Percentiles rank a stretch among this genome's conserved stretches.
Evolutionary conservation across 2,113 vertebrate genomes (phyloP).

Genomic region (Colius striatus): DNA sequence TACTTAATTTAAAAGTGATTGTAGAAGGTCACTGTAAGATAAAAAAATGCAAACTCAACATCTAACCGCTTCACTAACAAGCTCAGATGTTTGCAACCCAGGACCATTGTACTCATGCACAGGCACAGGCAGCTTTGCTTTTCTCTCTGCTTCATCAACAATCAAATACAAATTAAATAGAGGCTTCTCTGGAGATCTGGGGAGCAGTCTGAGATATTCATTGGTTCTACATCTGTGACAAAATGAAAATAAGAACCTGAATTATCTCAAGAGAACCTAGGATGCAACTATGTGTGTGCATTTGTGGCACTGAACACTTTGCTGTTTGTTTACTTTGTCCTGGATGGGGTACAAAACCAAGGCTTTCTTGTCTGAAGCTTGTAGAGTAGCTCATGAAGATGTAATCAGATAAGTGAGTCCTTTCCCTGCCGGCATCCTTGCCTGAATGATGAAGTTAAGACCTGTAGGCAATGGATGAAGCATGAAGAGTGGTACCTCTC

Average conservation of each 20-base stretch:
- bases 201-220: not conserved
- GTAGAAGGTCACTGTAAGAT: not conserved
- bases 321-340: not conserved
- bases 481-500: not conserved
- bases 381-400: not conserved
- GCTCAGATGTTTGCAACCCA: not conserved
- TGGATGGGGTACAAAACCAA: not conserved
- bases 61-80: not conserved
- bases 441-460: not conserved
- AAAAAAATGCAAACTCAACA: not conserved
- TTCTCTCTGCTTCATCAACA: not conserved
- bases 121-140: not conserved
- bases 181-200: not conserved
- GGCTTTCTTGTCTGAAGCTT: not conserved
- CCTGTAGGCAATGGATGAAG: not conserved
- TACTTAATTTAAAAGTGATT: not conserved
- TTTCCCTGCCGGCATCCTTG: not conserved
- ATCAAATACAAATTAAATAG: not conserved
- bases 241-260: not conserved
- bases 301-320: not conserved
- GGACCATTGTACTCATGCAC: not conserved
- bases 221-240: not conserved
- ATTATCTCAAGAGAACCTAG: not conserved
- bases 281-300: not conserved
- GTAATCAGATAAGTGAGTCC: not conserved